A percentile compares a stretch with the other conserved stretches of the same genome.
Conservation (phyloP, 2,888 invertebrate species). For the Caradrina clavipalpis region DNA sequence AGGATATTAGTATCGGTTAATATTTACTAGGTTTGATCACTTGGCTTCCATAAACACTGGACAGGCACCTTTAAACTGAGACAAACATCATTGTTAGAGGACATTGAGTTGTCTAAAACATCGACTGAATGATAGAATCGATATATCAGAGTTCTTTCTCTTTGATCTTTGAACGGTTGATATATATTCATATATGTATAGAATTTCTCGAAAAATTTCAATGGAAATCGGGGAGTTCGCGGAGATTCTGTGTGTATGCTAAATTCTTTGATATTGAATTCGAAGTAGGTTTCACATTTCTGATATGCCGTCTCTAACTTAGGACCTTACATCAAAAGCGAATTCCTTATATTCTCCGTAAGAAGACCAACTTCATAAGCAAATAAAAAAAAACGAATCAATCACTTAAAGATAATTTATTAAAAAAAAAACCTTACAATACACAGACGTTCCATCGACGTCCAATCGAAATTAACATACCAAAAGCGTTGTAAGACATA, state of each 20-base stretch:
- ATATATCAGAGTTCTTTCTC: not conserved
- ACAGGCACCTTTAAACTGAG: not conserved
- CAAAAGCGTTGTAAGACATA: conserved; percentile 46
- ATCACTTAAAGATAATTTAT: conserved; percentile 31
- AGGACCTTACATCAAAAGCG: not conserved
- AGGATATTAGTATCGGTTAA: too few species aligned
- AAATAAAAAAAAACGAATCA: conserved; percentile 24
- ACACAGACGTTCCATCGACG: conserved; percentile 23
- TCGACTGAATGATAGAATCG: conserved; percentile 21
- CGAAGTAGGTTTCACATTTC: conserved; percentile 1
- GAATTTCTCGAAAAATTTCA: conserved; percentile 36
- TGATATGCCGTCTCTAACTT: conserved; percentile 3
- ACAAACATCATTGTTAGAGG: not conserved
- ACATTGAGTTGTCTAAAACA: conserved; percentile 3
- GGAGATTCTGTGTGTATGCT: conserved; percentile 27
- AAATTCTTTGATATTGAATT: conserved; percentile 44
- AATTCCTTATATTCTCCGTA: not conserved
- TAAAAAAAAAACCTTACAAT: conserved; percentile 24
- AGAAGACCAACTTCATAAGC: not conserved
- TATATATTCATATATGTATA: conserved; percentile 1
- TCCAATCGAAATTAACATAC: conserved; percentile 42
- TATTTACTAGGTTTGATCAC: not conserved
- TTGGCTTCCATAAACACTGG: not conserved
- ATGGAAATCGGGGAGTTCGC: conserved; percentile 35
- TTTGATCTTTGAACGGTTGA: conserved; percentile 21